Conservation (phyloP, 2,888 invertebrate genomes). For the Xanthostigma xanthostigma region DNA sequence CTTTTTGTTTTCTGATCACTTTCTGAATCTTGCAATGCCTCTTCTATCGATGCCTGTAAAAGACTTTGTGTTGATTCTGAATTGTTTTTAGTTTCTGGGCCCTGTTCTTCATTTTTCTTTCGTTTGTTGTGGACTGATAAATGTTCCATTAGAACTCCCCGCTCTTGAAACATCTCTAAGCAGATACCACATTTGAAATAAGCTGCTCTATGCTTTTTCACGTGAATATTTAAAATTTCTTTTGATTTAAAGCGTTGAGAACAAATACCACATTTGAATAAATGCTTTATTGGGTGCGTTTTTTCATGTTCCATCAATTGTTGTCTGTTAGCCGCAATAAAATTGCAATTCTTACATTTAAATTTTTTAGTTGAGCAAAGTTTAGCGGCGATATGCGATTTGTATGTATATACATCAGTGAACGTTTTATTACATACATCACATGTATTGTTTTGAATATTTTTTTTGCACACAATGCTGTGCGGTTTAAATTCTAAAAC, state of each 20-base stretch:
- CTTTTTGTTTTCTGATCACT: slow-evolving; percentile 15
- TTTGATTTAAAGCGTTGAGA: slow-evolving; percentile 29
- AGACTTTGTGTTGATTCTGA: slow-evolving; percentile 24
- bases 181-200: slow-evolving; percentile 30
- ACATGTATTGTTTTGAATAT: slow-evolving; percentile 14
- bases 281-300: slow-evolving; percentile 28
- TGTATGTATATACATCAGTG: slow-evolving; percentile 25
- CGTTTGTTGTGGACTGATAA: slow-evolving; percentile 26
- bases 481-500: slow-evolving; percentile 29
- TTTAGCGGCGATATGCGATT: slow-evolving; percentile 27
- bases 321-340: slow-evolving; percentile 27
- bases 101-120: not conserved
- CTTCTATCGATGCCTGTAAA: slow-evolving; percentile 29
- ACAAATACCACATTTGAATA: slow-evolving; percentile 31
- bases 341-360: slow-evolving; percentile 28
- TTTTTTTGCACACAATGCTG: slow-evolving; percentile 25
- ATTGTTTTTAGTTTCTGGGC: not conserved
- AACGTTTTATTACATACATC: slow-evolving; percentile 28
- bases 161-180: slow-evolving; percentile 25
- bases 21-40: slow-evolving; percentile 26
- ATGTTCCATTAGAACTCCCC: slow-evolving; percentile 28
- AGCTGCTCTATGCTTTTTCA: slow-evolving; percentile 29
- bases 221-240: slow-evolving; percentile 28
- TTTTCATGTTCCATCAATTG: slow-evolving; percentile 27
- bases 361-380: slow-evolving; percentile 18